Percentiles rank a stretch among this genome's conserved stretches.
Conservation (phyloP, 2,888 invertebrate species). For the Callyntrura sp. region DNA sequence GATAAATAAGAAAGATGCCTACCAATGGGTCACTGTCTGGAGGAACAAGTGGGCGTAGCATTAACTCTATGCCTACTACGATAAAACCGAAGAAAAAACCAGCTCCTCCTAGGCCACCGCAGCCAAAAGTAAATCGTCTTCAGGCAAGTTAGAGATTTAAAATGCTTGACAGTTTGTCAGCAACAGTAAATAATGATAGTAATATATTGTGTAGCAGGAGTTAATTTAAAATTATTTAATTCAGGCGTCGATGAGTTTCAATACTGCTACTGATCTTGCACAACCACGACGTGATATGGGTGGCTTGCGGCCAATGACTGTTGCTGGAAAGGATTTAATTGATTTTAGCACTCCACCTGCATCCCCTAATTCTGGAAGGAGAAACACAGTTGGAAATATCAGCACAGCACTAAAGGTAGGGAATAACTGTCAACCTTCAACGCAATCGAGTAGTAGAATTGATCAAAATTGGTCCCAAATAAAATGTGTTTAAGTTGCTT, state of each 20-base stretch:
- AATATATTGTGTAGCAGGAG: neutral
- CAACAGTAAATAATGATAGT: neutral
- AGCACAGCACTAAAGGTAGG: slow-evolving; percentile 49
- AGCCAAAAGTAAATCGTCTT: slow-evolving; percentile 72
- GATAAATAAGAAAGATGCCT: slow-evolving; percentile 63
- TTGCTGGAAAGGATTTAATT: slow-evolving; percentile 77
- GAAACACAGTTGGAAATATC: slow-evolving; percentile 58
- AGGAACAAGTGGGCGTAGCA: slow-evolving; percentile 57
- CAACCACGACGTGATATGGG: neutral
- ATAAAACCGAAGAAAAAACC: slow-evolving; percentile 78
- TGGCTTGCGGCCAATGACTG: neutral
- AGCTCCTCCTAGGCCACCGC: slow-evolving; percentile 83
- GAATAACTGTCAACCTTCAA: too few relatives aligned
- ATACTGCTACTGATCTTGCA: slow-evolving; percentile 69
- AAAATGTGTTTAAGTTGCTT: neutral
- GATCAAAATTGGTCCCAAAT: neutral
- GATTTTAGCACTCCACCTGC: slow-evolving; percentile 80
- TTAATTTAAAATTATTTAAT: neutral
- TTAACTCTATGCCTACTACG: slow-evolving; percentile 33
- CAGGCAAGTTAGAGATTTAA: slow-evolving; percentile 31
- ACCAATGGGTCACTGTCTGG: slow-evolving; percentile 72
- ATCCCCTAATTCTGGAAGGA: slow-evolving; percentile 56
- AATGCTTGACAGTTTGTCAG: too few relatives aligned
- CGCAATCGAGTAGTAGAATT: neutral
- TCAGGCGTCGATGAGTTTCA: slow-evolving; percentile 81